Percentiles rank a stretch among this genome's conserved stretches.
Evolutionary conservation across 2,797 vertebrate species (phyloP).

Genomic region (Serranus cabrilla): DNA sequence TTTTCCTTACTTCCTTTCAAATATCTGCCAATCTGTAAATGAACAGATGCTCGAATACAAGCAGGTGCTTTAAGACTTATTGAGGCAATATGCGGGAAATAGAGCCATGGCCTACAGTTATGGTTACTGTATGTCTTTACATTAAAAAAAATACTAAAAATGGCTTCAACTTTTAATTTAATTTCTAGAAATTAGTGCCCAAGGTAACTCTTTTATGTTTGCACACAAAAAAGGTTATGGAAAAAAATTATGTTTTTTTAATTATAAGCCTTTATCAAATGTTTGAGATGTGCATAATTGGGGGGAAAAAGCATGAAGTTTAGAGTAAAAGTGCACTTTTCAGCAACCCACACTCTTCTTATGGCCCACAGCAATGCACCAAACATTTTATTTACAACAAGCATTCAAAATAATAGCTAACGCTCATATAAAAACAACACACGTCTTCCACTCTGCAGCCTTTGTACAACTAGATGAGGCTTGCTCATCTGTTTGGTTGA

Average conservation of each 20-base stretch:
- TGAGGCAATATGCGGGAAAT: not conserved
- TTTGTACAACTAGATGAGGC: conserved; percentile 16
- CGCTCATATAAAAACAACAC: not conserved
- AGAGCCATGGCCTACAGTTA: not conserved
- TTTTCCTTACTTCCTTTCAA: conserved; percentile 65
- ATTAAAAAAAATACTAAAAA: not conserved
- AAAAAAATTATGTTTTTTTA: not conserved
- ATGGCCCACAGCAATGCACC: not conserved
- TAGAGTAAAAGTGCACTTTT: not conserved
- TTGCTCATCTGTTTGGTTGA: conserved; percentile 30
- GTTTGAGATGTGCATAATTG: not conserved
- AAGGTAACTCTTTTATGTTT: not conserved
- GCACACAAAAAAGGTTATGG: not conserved
- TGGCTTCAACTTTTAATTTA: not conserved
- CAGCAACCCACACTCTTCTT: not conserved
- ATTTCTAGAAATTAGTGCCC: not conserved
- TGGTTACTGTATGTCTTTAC: not conserved
- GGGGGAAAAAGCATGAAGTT: not conserved
- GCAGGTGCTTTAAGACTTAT: conserved; percentile 6
- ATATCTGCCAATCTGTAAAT: conserved; percentile 49
- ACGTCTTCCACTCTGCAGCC: not conserved
- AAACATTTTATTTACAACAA: not conserved
- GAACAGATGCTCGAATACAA: conserved; percentile 53
- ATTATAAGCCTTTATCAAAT: not conserved
- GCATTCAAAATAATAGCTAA: not conserved